phyloP scores from a whole-genome alignment of 2,113 vertebrate species.

The Buteo buteo region DNA sequence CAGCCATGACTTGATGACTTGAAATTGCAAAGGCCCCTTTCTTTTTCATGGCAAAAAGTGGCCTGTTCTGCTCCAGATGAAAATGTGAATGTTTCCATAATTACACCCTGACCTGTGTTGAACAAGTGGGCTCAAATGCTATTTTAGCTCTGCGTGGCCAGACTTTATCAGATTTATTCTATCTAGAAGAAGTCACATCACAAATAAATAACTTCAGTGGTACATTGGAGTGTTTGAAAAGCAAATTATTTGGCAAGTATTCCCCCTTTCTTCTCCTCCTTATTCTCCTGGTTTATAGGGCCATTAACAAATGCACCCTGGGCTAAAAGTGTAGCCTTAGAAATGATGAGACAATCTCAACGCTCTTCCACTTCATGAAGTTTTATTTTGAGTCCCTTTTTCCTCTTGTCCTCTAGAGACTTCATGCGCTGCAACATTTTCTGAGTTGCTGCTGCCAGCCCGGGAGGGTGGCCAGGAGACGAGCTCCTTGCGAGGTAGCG shows the following conservation, averaged over 20 bases:
- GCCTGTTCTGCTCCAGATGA: neutral
- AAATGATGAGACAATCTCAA: neutral
- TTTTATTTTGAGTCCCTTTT: neutral
- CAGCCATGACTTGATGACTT: neutral
- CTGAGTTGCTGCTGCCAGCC: neutral
- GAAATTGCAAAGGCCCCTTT: neutral
- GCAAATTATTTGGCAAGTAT: neutral
- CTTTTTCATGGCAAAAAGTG: neutral
- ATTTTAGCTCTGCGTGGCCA: neutral
- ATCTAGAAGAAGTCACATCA: neutral
- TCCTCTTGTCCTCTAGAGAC: neutral
- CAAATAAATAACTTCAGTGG: neutral
- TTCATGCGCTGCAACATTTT: neutral
- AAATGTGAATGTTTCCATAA: neutral
- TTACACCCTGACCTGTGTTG: neutral
- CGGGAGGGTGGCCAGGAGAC: neutral
- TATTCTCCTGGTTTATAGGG: neutral
- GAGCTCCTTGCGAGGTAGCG: fast-evolving
- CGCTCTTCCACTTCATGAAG: neutral
- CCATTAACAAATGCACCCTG: neutral
- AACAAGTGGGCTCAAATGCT: neutral
- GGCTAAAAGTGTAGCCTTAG: neutral
- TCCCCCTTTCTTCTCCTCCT: neutral
- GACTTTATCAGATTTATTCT: neutral
- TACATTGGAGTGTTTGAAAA: neutral